Base-by-base conservation (phyloP, 2,797 vertebrate genomes). In the Odontamblyopus lacepedii region DNA sequence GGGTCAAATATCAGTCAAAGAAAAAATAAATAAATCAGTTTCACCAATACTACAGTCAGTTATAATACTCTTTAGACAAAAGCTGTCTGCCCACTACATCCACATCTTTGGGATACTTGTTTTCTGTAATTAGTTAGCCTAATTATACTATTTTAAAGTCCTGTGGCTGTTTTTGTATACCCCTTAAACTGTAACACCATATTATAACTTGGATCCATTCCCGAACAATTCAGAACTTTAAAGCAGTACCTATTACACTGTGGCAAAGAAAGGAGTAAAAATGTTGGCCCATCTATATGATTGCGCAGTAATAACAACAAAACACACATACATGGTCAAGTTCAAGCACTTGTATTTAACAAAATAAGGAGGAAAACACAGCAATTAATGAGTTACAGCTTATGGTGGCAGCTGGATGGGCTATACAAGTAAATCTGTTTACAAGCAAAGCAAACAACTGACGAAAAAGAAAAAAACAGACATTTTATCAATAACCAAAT, bases 361-460 rank as follows among this genome's bases (percentile, higher is more conserved):
- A 96, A 96, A 97, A 88, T 73, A 67, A 63, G 75, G 80, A 73
- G 66, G 30, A 64, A 74, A 63, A 78, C 75, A 95, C 93, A 96
- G 95, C 93, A 95, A 95, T 94, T 95, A 83, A 95, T 96, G 95
- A 95, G 94, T 96, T 96, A 95, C 95, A 96, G 95, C 93, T 96
- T 95, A 94, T 90, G 93, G 93, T 91, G 94, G 95, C 95, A 94
- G 94, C 94, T 93, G 95, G 94, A 95, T 92, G 91, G 85, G 90
- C 89, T 96, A 93, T 95, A 96, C 96, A 96, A 91, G 94, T 92
- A 83, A 85, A 85, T 85, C 83, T 92, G 95, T 92, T 85, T 93
- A 95, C 93, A 95, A 94, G 94, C 94, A 94, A 95, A 95, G 94
- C 94, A 93, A 89, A 95, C 95, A 95, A 94, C 91, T 94, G 94